Evolutionary conservation across 2,888 invertebrate genomes (phyloP).

Genomic region (Himalopsyche japonica): DNA sequence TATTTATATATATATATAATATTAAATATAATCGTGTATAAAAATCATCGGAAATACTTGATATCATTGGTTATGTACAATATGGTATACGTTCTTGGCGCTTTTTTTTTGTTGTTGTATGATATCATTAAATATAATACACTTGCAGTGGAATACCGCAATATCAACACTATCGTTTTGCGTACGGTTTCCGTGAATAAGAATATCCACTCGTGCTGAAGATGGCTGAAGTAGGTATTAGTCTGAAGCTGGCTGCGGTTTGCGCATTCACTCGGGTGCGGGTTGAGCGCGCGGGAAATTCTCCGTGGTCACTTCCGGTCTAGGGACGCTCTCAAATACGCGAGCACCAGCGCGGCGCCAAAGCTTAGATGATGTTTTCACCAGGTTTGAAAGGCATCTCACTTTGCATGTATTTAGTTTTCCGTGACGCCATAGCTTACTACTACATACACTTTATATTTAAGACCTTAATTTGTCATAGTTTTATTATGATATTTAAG

Average conservation of each 20-base stretch:
- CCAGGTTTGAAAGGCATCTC: background rate
- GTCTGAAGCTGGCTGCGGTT: background rate
- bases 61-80: no score
- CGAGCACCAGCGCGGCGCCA: background rate
- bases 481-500: no score
- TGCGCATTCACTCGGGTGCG: background rate
- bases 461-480: no score
- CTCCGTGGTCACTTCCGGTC: background rate
- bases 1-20: no score
- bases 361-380: background rate
- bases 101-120: no score
- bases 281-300: background rate
- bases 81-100: no score
- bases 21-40: no score
- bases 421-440: no score
- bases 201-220: background rate
- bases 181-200: background rate
- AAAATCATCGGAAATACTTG: no score
- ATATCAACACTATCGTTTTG: background rate
- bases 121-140: no score
- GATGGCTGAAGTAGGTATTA: background rate
- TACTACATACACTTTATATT: no score
- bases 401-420: background rate
- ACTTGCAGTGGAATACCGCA: background rate
- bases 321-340: background rate